Evolutionary conservation across 2,888 invertebrate genomes (phyloP).

Genomic region (Spilosoma lubricipeda): DNA sequence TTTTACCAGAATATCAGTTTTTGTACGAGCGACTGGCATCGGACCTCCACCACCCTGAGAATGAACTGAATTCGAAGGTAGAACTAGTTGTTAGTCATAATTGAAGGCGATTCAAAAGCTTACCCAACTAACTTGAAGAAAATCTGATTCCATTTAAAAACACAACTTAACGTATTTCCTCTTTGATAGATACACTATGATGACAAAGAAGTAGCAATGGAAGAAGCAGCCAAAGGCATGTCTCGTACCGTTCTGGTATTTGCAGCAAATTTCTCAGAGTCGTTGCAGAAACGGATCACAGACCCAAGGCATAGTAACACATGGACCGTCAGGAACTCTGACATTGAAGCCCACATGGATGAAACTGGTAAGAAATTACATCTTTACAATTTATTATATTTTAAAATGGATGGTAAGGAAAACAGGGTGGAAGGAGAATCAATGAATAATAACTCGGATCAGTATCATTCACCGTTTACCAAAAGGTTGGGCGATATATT

Average conservation of each 20-base stretch:
- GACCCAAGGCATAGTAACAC: slow-evolving; percentile 86
- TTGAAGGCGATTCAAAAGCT: too few species aligned
- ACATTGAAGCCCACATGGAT: slow-evolving; percentile 91
- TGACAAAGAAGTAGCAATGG: slow-evolving; percentile 87
- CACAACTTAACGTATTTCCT: too few species aligned
- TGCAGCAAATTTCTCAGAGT: slow-evolving; percentile 90
- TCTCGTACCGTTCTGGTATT: slow-evolving; percentile 93
- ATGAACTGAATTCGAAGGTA: too few species aligned
- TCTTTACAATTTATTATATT: background rate
- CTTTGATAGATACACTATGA: slow-evolving; percentile 82
- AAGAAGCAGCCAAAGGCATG: slow-evolving; percentile 89
- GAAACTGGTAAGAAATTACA: slow-evolving; percentile 90
- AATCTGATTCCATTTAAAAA: background rate
- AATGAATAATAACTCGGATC: too few species aligned
- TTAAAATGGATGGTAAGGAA: background rate
- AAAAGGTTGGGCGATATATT: too few species aligned
- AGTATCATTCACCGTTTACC: too few species aligned
- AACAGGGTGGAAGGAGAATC: too few species aligned
- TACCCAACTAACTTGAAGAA: background rate
- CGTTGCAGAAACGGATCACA: slow-evolving; percentile 88
- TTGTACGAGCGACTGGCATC: too few species aligned
- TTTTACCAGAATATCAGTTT: too few species aligned
- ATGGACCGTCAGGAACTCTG: slow-evolving; percentile 87
- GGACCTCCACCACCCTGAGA: too few species aligned
- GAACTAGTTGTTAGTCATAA: too few species aligned